These are phyloP conservation scores for Acleris holmiana DNA, from an alignment of 2,888 invertebrate genomes.

Conservation along the genomic window DNA sequence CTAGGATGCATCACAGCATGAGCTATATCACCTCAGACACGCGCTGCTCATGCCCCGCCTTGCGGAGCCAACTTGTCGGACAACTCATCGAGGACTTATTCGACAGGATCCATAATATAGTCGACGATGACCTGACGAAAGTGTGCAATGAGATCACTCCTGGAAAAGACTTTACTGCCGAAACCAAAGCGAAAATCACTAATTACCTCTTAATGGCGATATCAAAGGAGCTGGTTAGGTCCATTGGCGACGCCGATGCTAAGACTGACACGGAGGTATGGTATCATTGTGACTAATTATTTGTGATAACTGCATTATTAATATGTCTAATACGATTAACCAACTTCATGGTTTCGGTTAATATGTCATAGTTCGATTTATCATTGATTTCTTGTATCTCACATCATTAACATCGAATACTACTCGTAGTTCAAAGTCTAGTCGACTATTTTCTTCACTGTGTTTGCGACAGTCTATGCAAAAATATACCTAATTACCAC, in stretches of 20 bases:
- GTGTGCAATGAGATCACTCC: slow-evolving; percentile 70
- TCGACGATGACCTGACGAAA: slow-evolving; percentile 71
- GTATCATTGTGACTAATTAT: slow-evolving; percentile 63
- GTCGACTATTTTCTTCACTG: too few species aligned
- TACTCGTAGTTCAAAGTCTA: too few species aligned
- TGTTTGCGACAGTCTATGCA: too few species aligned
- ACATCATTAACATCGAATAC: slow-evolving; percentile 5
- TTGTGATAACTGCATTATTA: slow-evolving; percentile 39
- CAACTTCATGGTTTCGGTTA: slow-evolving; percentile 33
- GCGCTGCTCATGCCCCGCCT: slow-evolving; percentile 75
- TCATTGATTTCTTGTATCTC: background rate
- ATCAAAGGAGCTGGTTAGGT: slow-evolving; percentile 80
- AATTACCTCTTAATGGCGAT: slow-evolving; percentile 82
- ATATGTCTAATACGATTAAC: slow-evolving; percentile 33
- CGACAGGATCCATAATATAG: slow-evolving; percentile 73
- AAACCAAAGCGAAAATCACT: slow-evolving; percentile 79
- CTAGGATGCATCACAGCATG: slow-evolving; percentile 80
- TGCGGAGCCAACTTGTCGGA: slow-evolving; percentile 77
- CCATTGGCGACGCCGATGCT: slow-evolving; percentile 79
- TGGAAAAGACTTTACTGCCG: slow-evolving; percentile 62
- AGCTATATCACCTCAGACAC: slow-evolving; percentile 73
- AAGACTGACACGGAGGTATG: slow-evolving; percentile 82
- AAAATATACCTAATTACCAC: too few species aligned
- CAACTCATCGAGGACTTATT: slow-evolving; percentile 78
- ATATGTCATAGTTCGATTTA: slow-evolving; percentile 3